phyloP scores from a whole-genome alignment of 2,113 vertebrate genomes.

The Australoheros scitulus region DNA sequence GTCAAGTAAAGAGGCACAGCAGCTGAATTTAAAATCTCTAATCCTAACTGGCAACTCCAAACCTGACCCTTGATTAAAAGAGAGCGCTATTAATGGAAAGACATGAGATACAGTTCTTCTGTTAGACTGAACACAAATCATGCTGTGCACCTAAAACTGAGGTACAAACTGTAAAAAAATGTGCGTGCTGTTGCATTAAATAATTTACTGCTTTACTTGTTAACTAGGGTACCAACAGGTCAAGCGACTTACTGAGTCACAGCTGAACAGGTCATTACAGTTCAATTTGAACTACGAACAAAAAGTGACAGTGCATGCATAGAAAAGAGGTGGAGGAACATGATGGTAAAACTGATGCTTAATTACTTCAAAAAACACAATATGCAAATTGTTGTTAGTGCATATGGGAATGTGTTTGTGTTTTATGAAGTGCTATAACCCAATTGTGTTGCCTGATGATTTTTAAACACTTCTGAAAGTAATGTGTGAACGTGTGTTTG shows the following conservation, averaged over 20 bases:
- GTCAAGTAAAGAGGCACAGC: slow-evolving; percentile 11
- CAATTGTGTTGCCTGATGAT: slow-evolving; percentile 4
- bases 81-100: neutral
- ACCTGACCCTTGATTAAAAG: slow-evolving; percentile 25
- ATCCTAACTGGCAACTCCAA: slow-evolving; percentile 45
- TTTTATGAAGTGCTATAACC: neutral
- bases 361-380: neutral
- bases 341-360: slow-evolving; percentile 10
- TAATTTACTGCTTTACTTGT: neutral
- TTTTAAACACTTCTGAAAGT: neutral
- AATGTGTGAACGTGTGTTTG: slow-evolving; percentile 7
- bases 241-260: neutral
- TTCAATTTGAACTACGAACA: neutral
- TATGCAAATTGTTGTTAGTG: neutral
- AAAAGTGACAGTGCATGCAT: neutral
- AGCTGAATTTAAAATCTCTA: slow-evolving; percentile 31
- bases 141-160: neutral
- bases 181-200: too few species aligned
- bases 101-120: neutral
- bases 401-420: neutral
- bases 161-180: neutral
- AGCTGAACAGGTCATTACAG: neutral
- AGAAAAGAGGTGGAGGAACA: neutral
- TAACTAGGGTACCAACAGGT: neutral
- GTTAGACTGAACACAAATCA: neutral